Conservation (phyloP, 2,113 vertebrate genomes). For the Dunckerocampus dactyliophorus region DNA sequence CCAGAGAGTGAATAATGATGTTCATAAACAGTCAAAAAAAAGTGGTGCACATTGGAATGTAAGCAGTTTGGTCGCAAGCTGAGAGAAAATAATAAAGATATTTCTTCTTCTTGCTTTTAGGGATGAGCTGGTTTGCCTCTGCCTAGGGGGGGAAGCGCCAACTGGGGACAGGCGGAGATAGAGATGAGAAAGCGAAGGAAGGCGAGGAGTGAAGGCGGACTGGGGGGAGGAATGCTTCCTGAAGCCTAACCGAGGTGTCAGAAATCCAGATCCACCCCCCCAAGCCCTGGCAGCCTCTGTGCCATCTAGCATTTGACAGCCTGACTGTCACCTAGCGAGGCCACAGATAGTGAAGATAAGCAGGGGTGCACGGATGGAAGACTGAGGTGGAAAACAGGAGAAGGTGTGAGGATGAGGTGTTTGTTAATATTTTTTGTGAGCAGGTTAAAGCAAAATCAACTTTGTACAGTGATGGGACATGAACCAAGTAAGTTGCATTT, state of each 20-base stretch:
- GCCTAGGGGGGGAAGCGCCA: slow-evolving; percentile 22
- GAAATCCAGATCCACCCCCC: slow-evolving; percentile 27
- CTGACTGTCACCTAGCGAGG: slow-evolving; percentile 34
- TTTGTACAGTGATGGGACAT: not conserved
- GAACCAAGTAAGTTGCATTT: not conserved
- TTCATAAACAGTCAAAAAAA: slow-evolving; percentile 23
- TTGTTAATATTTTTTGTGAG: not conserved
- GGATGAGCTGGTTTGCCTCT: slow-evolving; percentile 18
- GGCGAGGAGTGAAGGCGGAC: slow-evolving; percentile 19
- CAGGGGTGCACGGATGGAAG: slow-evolving; percentile 8
- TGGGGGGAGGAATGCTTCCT: slow-evolving; percentile 34
- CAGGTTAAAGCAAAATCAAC: not conserved
- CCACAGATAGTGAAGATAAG: slow-evolving; percentile 34
- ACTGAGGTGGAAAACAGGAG: slow-evolving; percentile 3
- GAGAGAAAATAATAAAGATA: slow-evolving; percentile 26
- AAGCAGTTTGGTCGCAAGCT: slow-evolving; percentile 14
- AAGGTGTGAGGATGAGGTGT: not conserved
- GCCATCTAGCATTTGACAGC: slow-evolving; percentile 48
- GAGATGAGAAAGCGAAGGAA: slow-evolving; percentile 17
- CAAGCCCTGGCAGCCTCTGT: slow-evolving; percentile 26
- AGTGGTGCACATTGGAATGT: slow-evolving; percentile 28
- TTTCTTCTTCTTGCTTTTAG: slow-evolving; percentile 46
- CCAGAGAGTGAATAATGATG: too few relatives aligned
- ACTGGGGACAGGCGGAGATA: slow-evolving; percentile 21
- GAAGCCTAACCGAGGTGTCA: slow-evolving; percentile 72